phyloP scores from a whole-genome alignment of 2,797 vertebrate genomes.

The Cheirogaleus major region DNA sequence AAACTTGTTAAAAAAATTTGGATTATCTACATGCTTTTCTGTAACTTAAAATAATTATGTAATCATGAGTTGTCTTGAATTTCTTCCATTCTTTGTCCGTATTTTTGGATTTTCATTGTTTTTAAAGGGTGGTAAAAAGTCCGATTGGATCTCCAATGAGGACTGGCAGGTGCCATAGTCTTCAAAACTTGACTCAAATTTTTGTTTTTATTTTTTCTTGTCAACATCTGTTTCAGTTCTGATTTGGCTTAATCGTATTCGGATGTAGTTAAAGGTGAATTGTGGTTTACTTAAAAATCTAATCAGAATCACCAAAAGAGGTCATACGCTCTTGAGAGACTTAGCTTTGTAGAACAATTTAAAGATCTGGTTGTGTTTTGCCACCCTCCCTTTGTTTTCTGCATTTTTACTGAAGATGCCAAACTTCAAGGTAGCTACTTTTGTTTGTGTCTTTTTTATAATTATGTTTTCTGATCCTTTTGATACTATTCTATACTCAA shows the following conservation, averaged over 20 bases:
- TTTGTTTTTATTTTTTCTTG: not conserved
- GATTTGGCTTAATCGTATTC: not conserved
- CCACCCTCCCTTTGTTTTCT: not conserved
- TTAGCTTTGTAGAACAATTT: not conserved
- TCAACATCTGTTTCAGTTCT: not conserved
- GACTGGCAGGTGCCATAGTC: not conserved
- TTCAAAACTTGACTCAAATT: not conserved
- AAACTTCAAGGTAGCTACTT: not conserved
- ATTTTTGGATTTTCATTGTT: not conserved
- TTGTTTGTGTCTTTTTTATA: conserved; percentile 11
- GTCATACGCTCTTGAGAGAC: not conserved
- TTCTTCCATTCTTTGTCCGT: not conserved
- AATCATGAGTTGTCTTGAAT: not conserved
- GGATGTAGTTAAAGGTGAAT: not conserved
- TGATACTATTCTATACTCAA: not conserved
- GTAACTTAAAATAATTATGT: not conserved
- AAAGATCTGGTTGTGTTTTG: not conserved
- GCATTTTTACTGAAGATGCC: conserved; percentile 16
- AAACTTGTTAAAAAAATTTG: conserved; percentile 15
- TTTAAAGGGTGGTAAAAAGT: not conserved
- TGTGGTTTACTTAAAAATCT: conserved; percentile 56
- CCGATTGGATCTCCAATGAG: not conserved
- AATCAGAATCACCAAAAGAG: not conserved
- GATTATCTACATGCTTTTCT: not conserved
- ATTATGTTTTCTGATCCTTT: conserved; percentile 1